Base-by-base conservation (phyloP, 2,113 vertebrate species). In the Chunga burmeisteri region DNA sequence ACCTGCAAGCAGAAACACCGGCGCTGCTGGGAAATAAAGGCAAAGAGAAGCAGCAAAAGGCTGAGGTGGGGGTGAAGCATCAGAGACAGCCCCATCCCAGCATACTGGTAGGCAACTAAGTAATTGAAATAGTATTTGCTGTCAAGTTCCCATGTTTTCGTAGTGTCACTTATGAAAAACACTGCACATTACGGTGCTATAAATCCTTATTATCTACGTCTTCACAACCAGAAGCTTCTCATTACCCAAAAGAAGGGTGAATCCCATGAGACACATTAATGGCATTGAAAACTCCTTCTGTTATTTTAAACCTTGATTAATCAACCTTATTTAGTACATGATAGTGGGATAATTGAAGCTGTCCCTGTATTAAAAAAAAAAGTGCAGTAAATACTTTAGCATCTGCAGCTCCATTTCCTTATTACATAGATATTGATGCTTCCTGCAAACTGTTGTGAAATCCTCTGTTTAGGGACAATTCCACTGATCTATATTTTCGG, bases 231-330 rank as follows among this genome's bases (percentile, higher is more conserved):
- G 89, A 93, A 95, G 70, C 74, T 80, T 93, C 81, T 91, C 71
- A 85, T 91, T 97, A 95, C 71, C 93, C 84, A 91, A 90, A 95
- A 94, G 89, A 85, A 91, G 94, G 83, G 84, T 5, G 4, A 91
- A 94, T 81, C 88, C 73, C 94, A 7, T 5, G 70, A 93, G 96
- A 61, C 38, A 53, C n/a, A 65, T 94, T 77, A 96, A 93, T 62
- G 75, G 50, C 29, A 6, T 63, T 91, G 93, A 85, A 95, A 94
- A 97, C 74, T 88, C 81, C 89, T 93, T 93, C 84, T 94, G 90
- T 92, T 90, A 90, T 67, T 81, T 93, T 80, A 95, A 91, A 80
- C 86, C 84, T 95, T 96, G 94, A 93, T 95, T 94, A 94, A 96
- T 90, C 94, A 88, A 83, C 87, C 58, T 90, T 88, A 93, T 89